Evolutionary conservation across 2,113 vertebrate genomes (phyloP).

Genomic region (Rhinolophus ferrumequinum): DNA sequence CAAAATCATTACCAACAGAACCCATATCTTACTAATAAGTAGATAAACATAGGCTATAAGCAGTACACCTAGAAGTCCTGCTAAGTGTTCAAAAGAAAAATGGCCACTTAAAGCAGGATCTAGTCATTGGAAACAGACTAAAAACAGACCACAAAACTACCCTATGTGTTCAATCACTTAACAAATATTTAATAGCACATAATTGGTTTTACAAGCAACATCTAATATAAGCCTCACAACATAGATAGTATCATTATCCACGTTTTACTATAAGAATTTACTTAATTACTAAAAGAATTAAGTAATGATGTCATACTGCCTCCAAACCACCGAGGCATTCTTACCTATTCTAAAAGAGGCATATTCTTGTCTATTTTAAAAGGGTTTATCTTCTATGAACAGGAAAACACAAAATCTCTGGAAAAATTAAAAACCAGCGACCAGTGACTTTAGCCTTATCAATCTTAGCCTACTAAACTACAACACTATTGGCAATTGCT

Average conservation of each 20-base stretch:
- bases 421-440: neutral
- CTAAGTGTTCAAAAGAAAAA: neutral
- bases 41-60: neutral
- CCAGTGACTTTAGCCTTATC: neutral
- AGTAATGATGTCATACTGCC: neutral
- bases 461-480: neutral
- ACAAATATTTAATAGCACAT: neutral
- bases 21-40: neutral
- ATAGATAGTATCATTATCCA: neutral
- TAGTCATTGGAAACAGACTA: neutral
- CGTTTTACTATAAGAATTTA: no score
- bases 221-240: conserved; percentile 10
- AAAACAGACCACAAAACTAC: neutral
- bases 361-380: neutral
- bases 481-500: neutral
- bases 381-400: neutral
- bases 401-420: neutral
- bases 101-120: neutral
- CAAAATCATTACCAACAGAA: conserved; percentile 6
- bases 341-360: neutral
- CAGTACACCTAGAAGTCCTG: neutral
- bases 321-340: neutral
- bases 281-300: neutral
- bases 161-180: neutral
- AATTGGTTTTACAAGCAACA: neutral